Evolutionary conservation across 1,140 invertebrate species (phyloP), one percentile per base, ranked within the genome.

Genomic region (Nixonia krombeini): DNA sequence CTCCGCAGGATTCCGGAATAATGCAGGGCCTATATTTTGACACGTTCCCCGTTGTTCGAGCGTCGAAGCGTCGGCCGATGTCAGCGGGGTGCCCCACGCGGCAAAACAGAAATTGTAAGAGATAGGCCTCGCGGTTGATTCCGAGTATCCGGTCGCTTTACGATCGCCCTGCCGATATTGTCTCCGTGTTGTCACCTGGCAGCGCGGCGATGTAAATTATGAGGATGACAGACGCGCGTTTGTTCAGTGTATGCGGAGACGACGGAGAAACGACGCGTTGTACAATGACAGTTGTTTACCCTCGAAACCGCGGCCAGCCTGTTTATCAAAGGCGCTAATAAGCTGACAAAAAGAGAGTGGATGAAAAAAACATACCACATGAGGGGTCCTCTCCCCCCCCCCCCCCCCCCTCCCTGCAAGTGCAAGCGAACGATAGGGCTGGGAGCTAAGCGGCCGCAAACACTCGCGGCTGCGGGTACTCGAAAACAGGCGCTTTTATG

Each of bases 1-100:
- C 26, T 50, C 29, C 38, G 26, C 18, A 29, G 33, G 25, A 45
- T 63, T 62, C 51, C 41, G 41, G 40, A 69, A 55, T 40, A 21
- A 16, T 25, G 12, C 23, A 40, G 70, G 55, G 71, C 73, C 75
- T 79, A 78, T n/a, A n/a, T 78, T 82, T 80, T 79, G 80, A 80
- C 76, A 80, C 77, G 75, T 80, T 78, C 73, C 58, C 70, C 46
- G 74, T 70, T 72, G 79, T 72, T 69, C 55, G 71, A 66, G 71
- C 70, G 70, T 72, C 74, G 45, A 66, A 65, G 71, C 68, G 73
- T 74, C 53, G 64, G 55, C 73, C 65, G 77, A 73, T 73, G 75
- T 28, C 78, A 69, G 76, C 79, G 72, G 78, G 78, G 67, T 49
- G 75, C 68, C 78, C 57, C 72, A 71, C 79, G 77, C 66, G 59